These are phyloP conservation scores for Hippocampus barbouri DNA, from an alignment of 2,113 vertebrate genomes.

Conservation along the genomic window DNA sequence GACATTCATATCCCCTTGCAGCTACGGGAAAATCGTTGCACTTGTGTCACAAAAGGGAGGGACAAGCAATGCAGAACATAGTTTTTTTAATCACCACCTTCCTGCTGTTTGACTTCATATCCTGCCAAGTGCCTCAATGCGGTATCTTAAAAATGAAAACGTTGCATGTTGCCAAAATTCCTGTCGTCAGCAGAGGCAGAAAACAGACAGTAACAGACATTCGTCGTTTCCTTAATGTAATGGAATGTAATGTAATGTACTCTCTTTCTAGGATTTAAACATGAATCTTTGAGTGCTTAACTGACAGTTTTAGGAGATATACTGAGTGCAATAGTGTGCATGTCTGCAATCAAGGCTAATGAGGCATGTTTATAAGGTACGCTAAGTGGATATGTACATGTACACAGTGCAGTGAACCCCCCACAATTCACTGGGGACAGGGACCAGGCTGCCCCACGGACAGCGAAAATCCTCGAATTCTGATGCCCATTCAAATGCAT, in stretches of 20 bases:
- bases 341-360: conserved; percentile 6
- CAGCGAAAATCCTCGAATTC: too few species aligned
- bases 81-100: conserved; percentile 5
- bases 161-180: conserved; percentile 4
- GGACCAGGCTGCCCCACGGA: too few species aligned
- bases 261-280: not conserved
- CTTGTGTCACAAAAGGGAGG: conserved; percentile 6
- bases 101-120: not conserved
- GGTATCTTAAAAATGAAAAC: conserved; percentile 14
- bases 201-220: not conserved
- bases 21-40: not conserved
- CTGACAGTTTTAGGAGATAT: conserved; percentile 3
- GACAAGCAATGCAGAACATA: not conserved
- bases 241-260: not conserved
- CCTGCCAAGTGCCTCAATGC: not conserved
- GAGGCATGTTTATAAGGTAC: conserved; percentile 4
- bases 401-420: not conserved
- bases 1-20: conserved; percentile 26
- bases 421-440: too few species aligned
- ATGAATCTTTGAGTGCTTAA: not conserved
- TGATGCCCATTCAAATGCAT: too few species aligned
- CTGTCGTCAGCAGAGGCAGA: conserved; percentile 6
- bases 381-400: not conserved
- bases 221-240: not conserved
- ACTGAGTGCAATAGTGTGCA: conserved; percentile 3